phyloP scores from a whole-genome alignment of 2,888 invertebrate genomes.

The Mantis religiosa region DNA sequence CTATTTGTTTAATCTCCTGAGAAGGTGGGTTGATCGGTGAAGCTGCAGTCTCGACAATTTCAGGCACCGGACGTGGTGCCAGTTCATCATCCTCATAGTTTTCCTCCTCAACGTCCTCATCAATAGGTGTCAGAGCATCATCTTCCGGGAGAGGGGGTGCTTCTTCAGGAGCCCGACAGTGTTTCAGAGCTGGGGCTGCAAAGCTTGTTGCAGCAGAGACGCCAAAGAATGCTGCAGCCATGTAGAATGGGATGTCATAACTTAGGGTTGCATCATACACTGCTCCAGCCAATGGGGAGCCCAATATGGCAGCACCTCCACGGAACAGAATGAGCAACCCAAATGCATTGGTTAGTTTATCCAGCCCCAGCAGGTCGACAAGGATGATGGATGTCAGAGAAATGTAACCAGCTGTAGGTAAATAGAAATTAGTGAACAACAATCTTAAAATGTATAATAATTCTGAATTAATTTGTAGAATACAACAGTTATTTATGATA shows the following conservation, averaged over 20 bases:
- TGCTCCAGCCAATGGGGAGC: conserved; percentile 79
- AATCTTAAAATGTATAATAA: neutral
- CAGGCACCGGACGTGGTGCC: conserved; percentile 54
- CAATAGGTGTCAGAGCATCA: conserved; percentile 76
- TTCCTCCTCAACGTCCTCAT: conserved; percentile 61
- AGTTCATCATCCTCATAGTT: conserved; percentile 62
- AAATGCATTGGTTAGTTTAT: conserved; percentile 94
- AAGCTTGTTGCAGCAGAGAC: conserved; percentile 81
- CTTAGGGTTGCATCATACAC: conserved; percentile 81
- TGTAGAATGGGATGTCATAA: conserved; percentile 86
- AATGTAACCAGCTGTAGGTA: conserved; percentile 82
- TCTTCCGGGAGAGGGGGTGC: conserved; percentile 52
- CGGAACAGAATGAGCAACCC: conserved; percentile 92
- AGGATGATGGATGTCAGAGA: conserved; percentile 96
- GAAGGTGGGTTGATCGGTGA: conserved; percentile 53
- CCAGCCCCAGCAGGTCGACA: conserved; percentile 91
- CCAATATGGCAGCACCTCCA: conserved; percentile 88
- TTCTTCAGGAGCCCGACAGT: conserved; percentile 53
- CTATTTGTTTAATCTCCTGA: conserved; percentile 65
- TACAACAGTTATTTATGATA: no score
- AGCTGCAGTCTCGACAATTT: conserved; percentile 74
- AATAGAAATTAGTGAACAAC: conserved; percentile 23
- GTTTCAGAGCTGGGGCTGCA: conserved; percentile 68
- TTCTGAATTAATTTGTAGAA: no score
- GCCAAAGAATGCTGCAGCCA: conserved; percentile 86